Evolutionary conservation across 2,113 vertebrate species (phyloP).

Genomic region (Lophius piscatorius): DNA sequence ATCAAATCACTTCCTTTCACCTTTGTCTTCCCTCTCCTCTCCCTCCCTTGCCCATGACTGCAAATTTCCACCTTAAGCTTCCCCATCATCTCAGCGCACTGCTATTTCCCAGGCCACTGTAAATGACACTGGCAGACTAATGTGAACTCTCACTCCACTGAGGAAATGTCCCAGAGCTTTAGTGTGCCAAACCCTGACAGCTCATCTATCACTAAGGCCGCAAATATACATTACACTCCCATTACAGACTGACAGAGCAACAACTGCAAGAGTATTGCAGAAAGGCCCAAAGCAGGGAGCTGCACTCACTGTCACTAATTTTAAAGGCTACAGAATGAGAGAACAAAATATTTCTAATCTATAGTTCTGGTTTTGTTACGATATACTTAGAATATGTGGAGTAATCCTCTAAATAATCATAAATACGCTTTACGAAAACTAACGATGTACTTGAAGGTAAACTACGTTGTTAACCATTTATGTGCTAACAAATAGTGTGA

Average conservation of each 20-base stretch:
- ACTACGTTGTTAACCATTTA: conserved; percentile 3
- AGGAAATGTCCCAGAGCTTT: conserved; percentile 73
- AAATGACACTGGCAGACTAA: conserved; percentile 76
- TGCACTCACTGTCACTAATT: conserved; percentile 25
- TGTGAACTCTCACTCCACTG: conserved; percentile 77
- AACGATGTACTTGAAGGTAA: conserved; percentile 2
- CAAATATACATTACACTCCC: conserved; percentile 69
- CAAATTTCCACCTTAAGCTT: conserved; percentile 61
- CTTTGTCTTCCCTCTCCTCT: conserved; percentile 17
- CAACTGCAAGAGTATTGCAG: conserved; percentile 37
- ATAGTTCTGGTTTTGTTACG: conserved; percentile 2
- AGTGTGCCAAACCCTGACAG: conserved; percentile 65
- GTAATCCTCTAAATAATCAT: not conserved
- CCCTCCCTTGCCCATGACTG: conserved; percentile 27
- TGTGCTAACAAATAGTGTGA: conserved; percentile 3
- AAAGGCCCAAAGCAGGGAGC: conserved; percentile 24
- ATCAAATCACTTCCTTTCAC: conserved; percentile 32
- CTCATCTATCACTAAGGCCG: conserved; percentile 69
- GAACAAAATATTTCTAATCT: conserved; percentile 25
- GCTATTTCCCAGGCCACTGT: conserved; percentile 79
- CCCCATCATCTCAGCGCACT: conserved; percentile 64
- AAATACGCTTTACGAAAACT: not conserved
- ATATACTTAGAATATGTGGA: not conserved
- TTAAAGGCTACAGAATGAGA: conserved; percentile 24
- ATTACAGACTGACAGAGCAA: conserved; percentile 63